These are phyloP conservation scores for Barbus barbus DNA, from an alignment of 2,113 vertebrate genomes.

Conservation along the genomic window DNA sequence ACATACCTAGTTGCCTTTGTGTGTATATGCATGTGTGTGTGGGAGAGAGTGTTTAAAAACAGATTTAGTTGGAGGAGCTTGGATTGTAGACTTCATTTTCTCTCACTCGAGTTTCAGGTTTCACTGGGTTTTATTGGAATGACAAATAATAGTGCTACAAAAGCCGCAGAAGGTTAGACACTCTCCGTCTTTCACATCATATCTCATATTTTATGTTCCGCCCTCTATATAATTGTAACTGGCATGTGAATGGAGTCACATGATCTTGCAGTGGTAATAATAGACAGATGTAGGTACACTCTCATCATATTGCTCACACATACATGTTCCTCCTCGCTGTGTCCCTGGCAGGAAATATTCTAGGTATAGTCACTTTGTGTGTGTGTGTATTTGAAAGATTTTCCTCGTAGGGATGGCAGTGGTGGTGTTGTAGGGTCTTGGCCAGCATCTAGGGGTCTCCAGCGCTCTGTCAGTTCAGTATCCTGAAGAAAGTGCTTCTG, in stretches of 20 bases:
- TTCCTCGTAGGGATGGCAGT: not conserved
- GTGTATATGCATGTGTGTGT: not conserved
- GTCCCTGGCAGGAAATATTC: not conserved
- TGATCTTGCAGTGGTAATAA: slow-evolving; percentile 11
- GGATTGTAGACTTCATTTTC: slow-evolving; percentile 32
- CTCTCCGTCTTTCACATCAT: not conserved
- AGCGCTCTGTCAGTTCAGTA: no score
- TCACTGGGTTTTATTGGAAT: slow-evolving; percentile 34
- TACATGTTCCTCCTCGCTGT: not conserved
- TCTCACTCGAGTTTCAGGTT: slow-evolving; percentile 24
- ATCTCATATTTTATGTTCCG: not conserved
- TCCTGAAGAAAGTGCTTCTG: no score
- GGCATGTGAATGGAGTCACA: slow-evolving; percentile 21
- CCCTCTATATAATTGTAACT: not conserved
- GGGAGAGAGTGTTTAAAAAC: slow-evolving; percentile 24
- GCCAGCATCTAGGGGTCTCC: no score
- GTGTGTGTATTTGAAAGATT: not conserved
- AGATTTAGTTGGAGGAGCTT: slow-evolving; percentile 34
- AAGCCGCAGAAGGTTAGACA: not conserved
- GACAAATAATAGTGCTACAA: slow-evolving; percentile 23
- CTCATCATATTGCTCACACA: not conserved
- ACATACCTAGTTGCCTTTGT: slow-evolving; percentile 49
- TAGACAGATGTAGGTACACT: not conserved
- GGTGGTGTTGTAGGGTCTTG: not conserved
- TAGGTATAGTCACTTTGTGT: not conserved